phyloP scores from a whole-genome alignment of 2,888 invertebrate species.

The Strigamia maritima region DNA sequence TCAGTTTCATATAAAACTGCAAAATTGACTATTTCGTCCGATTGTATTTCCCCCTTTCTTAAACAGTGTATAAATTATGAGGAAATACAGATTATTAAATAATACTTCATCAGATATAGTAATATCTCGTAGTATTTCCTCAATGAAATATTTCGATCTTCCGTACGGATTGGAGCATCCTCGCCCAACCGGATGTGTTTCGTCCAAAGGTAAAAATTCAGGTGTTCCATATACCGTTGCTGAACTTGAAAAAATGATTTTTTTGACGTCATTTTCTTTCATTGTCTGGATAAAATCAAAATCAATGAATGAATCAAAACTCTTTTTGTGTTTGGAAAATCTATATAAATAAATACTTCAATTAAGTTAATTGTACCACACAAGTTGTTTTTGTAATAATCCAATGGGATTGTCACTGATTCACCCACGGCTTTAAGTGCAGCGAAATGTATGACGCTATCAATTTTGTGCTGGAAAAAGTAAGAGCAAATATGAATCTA shows the following conservation, averaged over 20 bases:
- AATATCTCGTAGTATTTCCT: conserved; percentile 86
- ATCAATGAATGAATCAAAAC: neutral
- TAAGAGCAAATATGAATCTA: conserved; percentile 35
- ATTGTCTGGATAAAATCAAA: conserved; percentile 62
- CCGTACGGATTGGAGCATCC: conserved; percentile 87
- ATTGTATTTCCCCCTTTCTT: too few relatives aligned
- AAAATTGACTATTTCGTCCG: too few relatives aligned
- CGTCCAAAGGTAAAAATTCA: conserved; percentile 75
- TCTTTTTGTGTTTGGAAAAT: neutral
- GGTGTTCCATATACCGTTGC: conserved; percentile 93
- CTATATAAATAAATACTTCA: conserved; percentile 60
- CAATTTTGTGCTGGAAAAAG: conserved; percentile 69
- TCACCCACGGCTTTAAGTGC: conserved; percentile 93
- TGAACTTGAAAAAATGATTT: conserved; percentile 81
- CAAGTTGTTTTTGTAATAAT: conserved; percentile 86
- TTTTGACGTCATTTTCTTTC: conserved; percentile 69
- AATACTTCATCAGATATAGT: conserved; percentile 73
- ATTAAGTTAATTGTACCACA: conserved; percentile 78
- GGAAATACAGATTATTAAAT: conserved; percentile 44
- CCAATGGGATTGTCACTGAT: conserved; percentile 78
- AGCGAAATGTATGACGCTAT: conserved; percentile 89
- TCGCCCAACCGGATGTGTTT: conserved; percentile 74
- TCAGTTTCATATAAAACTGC: too few relatives aligned
- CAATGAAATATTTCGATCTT: conserved; percentile 87
- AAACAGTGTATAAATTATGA: neutral